Evolutionary conservation across 2,113 vertebrate species (phyloP), one percentile per base, ranked within the genome.

Genomic region (Casuarius casuarius): DNA sequence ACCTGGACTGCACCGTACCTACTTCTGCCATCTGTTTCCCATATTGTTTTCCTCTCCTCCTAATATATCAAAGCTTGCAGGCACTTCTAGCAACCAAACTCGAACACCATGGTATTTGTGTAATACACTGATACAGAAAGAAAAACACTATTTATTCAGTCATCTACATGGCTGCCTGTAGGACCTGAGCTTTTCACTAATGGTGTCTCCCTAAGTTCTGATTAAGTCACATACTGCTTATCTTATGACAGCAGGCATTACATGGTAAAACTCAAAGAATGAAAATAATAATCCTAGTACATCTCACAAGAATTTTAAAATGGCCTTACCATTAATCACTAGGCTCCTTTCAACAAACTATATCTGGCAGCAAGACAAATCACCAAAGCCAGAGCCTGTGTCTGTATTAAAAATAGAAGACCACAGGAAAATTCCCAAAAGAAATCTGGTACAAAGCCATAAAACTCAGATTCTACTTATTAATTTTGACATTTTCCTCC

Each of bases 371-470:
- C 48, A 84, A 89, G 77, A 94, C 58, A 85, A 92, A 95, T 94
- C 66, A 91, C 77, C 52, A 52, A 81, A 94, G 83, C 26, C 76
- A 82, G 51, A 76, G 42, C 7, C 35, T 48, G 22, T 66, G 79
- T 48, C 84, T 91, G 44, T 84, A 92, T 73, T 81, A 93, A 91
- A 94, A 96, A 90, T 25, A 89, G 66, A 94, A 95, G 84, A 89
- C 77, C 79, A 91, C 5, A 5, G 71, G 70, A 95, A 94, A 95
- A 85, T 73, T 95, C 59, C 81, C 87, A 35, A n/a, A 92, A 92
- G 70, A 94, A 87, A 91, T 82, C 29, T 14, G 13, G 28, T 76
- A 66, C 31, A 70, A 92, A 94, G 66, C 74, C 77, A 82, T 91
- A 87, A 94, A 75, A 72, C 20, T 84, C 40, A 76, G 35, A 91